Evolutionary conservation across 2,888 invertebrate species (phyloP), one percentile per base, ranked within the genome.

Genomic region (Nycteola revayana): DNA sequence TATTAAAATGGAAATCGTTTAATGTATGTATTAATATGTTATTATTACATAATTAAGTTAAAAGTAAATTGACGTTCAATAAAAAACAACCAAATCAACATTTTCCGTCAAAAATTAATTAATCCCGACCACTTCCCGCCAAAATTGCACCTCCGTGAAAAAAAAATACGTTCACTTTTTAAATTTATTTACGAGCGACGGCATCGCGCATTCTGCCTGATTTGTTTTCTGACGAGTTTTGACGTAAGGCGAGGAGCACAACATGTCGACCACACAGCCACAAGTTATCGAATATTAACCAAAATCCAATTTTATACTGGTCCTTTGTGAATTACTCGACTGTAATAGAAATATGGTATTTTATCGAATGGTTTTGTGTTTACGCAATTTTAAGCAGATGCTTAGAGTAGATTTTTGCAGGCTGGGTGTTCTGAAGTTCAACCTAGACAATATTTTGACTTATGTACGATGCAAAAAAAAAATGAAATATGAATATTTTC

Each of bases 171-270:
- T 22, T 21, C 28, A 37, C 32, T 51, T 63, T 60, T 60, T 52
- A 38, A 39, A 43, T 58, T 59, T 54, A 36, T 53, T 59, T 66
- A 49, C 42, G 52, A 52, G 22, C 55, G 41, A 56, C 51, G 55
- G 57, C 58, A 52, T 46, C 55, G 49, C 52, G 43, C 59, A 49
- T 80, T 79, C 73, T 64, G 68, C 64, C 59, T 70, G 68, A 80
- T 72, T 63, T 57, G 74, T 43, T 60, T 49, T 48, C 53, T 81
- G 82, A 81, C 50, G 64, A 65, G 73, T 53, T 71, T 64, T 74
- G 77, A 75, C 77, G 77, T 80, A 79, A 80, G 66, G 77, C 78
- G 75, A 77, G 80, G 58, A 80, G 80, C 77, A 59, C 48, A 58
- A 54, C 58, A 59, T 45, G 53, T 38, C 66, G 79, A 73, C 78